phyloP scores from a whole-genome alignment of 1,140 invertebrate species.

The Hypsibius dujardini region DNA sequence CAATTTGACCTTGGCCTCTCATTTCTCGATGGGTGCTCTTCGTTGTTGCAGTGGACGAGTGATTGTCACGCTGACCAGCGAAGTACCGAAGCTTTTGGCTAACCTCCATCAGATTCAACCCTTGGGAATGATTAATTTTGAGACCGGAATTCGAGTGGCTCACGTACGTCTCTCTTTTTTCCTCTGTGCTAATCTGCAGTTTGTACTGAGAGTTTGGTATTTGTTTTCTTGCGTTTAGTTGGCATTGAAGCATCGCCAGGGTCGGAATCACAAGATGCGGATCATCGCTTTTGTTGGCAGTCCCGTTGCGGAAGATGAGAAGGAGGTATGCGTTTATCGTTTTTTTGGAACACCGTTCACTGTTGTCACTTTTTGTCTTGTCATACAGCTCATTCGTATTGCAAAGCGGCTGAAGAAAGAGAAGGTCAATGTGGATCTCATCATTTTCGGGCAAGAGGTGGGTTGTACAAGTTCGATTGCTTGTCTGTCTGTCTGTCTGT shows the following conservation, averaged over 20 bases:
- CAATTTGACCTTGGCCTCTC: no score
- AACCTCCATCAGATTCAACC: constrained; percentile 88
- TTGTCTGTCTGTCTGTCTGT: neutral
- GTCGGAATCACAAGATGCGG: constrained; percentile 97
- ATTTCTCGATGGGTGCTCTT: no score
- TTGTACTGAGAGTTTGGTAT: constrained; percentile 19
- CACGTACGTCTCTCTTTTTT: constrained; percentile 48
- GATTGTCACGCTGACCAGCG: constrained; percentile 80
- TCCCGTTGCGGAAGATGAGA: constrained; percentile 76
- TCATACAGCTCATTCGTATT: constrained; percentile 56
- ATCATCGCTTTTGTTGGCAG: constrained; percentile 96
- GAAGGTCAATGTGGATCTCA: constrained; percentile 92
- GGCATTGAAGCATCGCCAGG: constrained; percentile 92
- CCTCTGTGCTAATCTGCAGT: neutral
- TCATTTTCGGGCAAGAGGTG: constrained; percentile 92
- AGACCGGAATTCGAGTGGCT: constrained; percentile 83
- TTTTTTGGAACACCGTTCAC: constrained; percentile 18
- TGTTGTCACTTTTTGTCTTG: constrained; percentile 20
- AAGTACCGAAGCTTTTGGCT: constrained; percentile 80
- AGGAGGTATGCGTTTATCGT: constrained; percentile 41
- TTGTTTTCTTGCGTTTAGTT: constrained; percentile 40
- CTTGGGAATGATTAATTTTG: constrained; percentile 68
- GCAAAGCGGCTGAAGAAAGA: constrained; percentile 97
- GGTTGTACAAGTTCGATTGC: constrained; percentile 23
- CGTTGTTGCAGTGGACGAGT: constrained; percentile 58